Percentiles rank a stretch among this genome's conserved stretches.
These are phyloP conservation scores for Pyrrhosoma nymphula DNA, from an alignment of 2,888 invertebrate species.

Conservation along the genomic window DNA sequence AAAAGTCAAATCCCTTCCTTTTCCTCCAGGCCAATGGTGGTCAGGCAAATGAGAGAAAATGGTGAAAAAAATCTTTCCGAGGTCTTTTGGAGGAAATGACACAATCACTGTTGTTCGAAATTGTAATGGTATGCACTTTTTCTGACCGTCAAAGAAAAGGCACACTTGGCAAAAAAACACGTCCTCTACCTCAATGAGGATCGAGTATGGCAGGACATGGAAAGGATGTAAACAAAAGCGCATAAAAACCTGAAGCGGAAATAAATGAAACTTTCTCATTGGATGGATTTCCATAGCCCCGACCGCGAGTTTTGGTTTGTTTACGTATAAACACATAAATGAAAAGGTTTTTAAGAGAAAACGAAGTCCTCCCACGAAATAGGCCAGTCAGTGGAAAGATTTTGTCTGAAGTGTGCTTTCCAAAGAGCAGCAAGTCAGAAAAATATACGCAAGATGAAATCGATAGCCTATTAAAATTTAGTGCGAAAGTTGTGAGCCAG, in stretches of 20 bases:
- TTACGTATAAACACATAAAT: conserved; percentile 60
- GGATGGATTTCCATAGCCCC: neutral
- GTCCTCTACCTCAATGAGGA: neutral
- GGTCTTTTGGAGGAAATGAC: neutral
- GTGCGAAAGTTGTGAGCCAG: neutral
- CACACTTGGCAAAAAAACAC: neutral
- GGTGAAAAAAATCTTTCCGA: neutral
- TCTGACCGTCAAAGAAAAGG: neutral
- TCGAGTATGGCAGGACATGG: conserved; percentile 36
- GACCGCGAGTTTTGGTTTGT: conserved; percentile 63
- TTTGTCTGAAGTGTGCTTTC: neutral
- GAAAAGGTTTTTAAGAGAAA: conserved; percentile 42
- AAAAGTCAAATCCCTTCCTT: neutral
- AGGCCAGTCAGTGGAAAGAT: conserved; percentile 23
- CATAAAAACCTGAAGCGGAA: conserved; percentile 51
- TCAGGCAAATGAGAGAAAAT: neutral
- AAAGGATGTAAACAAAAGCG: conserved; percentile 35
- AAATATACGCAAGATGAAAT: neutral
- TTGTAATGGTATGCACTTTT: neutral
- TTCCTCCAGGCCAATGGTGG: conserved; percentile 28
- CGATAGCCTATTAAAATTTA: conserved; percentile 31
- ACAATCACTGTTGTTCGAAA: conserved; percentile 27
- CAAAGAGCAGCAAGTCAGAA: neutral
- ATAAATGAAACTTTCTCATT: conserved; percentile 37
- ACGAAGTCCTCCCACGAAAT: neutral